Base-by-base conservation (phyloP, 2,888 invertebrate species). In the Ischnus inquisitorius region DNA sequence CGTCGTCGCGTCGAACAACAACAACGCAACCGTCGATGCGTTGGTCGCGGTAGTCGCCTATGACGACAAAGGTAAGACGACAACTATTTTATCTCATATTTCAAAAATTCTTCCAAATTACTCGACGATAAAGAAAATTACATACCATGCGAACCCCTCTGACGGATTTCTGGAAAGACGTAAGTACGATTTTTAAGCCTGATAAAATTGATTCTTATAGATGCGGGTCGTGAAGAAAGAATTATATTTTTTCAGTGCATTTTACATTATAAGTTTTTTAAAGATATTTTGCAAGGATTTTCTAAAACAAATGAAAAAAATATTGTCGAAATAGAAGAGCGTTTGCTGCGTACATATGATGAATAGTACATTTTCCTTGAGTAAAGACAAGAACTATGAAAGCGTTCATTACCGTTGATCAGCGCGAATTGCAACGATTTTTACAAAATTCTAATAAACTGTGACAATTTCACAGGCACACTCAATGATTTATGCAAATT, bases 21-120 rank as follows among this genome's bases (percentile, higher is more conserved):
- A 95, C 90, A 82, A 88, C 48, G 84, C 88, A 60, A 85, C 89
- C 2, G 90, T 95, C 14, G 90, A 92, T 81, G 86, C 94, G 8
- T 93, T 95, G 62, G 87, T 96, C 10, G 94, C 95, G 10, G 94
- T 95, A 19, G 94, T 95, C 87, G 95, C 94, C 46, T 96, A 96
- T 89, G 88, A 84, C 25, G 62, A 82, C 12, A 86, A 90, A 88
- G 95, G 96, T 96, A 92, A 91, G 94, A 91, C n/a, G 16, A 48
- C 19, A 54, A 51, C 12, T 22, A 19, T 48, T 34, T 16, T 34
- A 3, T 1, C 12, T 1, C 5, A 1, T n/a, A 10, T 12, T n/a
- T n/a, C 25, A 12, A 46, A 12, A 1, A 28, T 60, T 28, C 6
- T 0, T 8, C 14, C 25, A 25, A 8, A 14, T 28, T 6, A 12